A percentile compares a stretch with the other conserved stretches of the same genome.
Conservation (phyloP, 2,888 invertebrate species). For the Drosophila anomelani region DNA sequence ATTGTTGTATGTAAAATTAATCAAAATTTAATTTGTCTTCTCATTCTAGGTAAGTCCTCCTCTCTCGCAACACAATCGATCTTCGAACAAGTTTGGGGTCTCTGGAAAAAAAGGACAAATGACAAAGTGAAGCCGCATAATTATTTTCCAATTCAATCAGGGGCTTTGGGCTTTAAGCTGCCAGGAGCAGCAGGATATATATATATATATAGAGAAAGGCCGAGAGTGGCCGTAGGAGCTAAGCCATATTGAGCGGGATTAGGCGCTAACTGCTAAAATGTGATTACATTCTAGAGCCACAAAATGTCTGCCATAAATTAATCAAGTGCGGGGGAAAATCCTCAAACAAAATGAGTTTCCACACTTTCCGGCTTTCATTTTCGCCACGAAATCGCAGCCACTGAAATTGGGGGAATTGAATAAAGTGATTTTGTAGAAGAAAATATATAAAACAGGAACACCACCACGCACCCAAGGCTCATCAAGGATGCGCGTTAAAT, state of each 20-base stretch:
- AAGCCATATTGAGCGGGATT: conserved; percentile 76
- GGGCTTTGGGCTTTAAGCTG: conserved; percentile 49
- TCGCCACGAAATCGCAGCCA: background rate
- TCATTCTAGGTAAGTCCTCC: conserved; percentile 70
- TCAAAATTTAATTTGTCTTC: conserved; percentile 64
- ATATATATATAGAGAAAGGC: conserved; percentile 4
- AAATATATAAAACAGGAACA: conserved; percentile 8
- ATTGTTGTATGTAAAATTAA: conserved; percentile 57
- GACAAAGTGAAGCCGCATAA: conserved; percentile 62
- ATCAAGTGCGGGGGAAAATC: conserved; percentile 53
- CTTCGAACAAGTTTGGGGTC: conserved; percentile 8
- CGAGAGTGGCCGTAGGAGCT: conserved; percentile 54
- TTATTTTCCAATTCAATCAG: conserved; percentile 75
- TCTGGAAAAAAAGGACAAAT: conserved; percentile 10
- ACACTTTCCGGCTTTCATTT: conserved; percentile 22
- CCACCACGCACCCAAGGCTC: conserved; percentile 4
- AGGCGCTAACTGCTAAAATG: conserved; percentile 72
- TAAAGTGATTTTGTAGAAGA: background rate
- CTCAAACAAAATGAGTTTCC: conserved; percentile 6
- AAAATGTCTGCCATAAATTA: conserved; percentile 70
- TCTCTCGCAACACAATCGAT: conserved; percentile 24
- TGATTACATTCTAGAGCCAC: conserved; percentile 58
- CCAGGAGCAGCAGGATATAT: conserved; percentile 13
- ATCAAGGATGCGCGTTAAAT: conserved; percentile 32
- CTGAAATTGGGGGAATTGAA: background rate